Conservation (phyloP, 2,113 vertebrate genomes). For the Vulpes vulpes region DNA sequence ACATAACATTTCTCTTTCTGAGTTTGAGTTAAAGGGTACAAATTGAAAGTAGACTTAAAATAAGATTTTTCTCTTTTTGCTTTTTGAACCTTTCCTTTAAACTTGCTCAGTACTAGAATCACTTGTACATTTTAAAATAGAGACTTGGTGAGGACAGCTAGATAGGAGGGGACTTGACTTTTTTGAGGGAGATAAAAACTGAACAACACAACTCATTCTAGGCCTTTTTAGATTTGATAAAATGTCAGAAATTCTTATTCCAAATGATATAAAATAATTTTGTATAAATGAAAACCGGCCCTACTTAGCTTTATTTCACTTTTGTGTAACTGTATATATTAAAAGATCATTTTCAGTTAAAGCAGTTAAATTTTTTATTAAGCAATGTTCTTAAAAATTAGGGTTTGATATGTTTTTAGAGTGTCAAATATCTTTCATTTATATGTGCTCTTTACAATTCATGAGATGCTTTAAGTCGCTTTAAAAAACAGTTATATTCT, state of each 20-base stretch:
- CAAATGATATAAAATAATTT: neutral
- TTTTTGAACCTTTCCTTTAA: constrained; percentile 50
- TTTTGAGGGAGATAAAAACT: constrained; percentile 33
- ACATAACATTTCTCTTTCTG: neutral
- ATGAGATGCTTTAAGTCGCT: neutral
- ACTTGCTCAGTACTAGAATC: constrained; percentile 24
- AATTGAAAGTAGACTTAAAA: neutral
- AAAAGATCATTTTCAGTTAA: neutral
- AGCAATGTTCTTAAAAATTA: neutral
- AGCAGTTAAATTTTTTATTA: neutral
- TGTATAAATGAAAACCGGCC: neutral
- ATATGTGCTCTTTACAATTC: neutral
- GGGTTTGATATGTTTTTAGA: neutral
- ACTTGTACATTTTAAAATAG: constrained; percentile 44
- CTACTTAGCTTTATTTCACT: neutral
- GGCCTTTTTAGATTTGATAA: constrained; percentile 4
- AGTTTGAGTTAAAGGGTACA: constrained; percentile 34
- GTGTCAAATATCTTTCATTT: neutral
- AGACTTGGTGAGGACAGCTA: neutral
- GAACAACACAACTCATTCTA: neutral
- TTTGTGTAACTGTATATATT: neutral
- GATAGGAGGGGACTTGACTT: neutral
- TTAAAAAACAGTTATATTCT: neutral
- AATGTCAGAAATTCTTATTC: constrained; percentile 8
- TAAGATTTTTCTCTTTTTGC: neutral